Evolutionary conservation across 35 echinoderm and acorn worm genomes (phyloP), one percentile per base, ranked within the genome.

Genomic region (Patiria miniata): DNA sequence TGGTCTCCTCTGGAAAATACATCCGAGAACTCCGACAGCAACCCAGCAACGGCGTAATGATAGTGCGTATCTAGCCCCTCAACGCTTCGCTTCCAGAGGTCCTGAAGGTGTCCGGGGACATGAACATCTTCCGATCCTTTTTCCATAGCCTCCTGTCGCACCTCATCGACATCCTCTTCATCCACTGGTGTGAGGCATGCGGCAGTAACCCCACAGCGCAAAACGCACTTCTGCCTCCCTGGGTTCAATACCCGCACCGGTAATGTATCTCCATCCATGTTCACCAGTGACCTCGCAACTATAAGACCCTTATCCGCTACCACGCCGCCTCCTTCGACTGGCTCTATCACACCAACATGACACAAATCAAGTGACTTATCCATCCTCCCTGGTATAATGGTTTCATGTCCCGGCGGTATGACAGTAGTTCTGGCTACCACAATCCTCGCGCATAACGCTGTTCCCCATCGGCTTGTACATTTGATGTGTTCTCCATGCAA

Each of bases 31-130:
- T n/a, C n/a, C n/a, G n/a, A n/a, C n/a, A n/a, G n/a, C n/a, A n/a
- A n/a, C n/a, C n/a, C n/a, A n/a, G n/a, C n/a, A n/a, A n/a, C n/a
- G n/a, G n/a, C n/a, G n/a, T n/a, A n/a, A n/a, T n/a, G n/a, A n/a
- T n/a, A n/a, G n/a, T n/a, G n/a, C n/a, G n/a, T n/a, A n/a, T n/a
- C n/a, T n/a, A n/a, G n/a, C n/a, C n/a, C n/a, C n/a, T n/a, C n/a
- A n/a, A n/a, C n/a, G n/a, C n/a, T n/a, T n/a, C n/a, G n/a, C n/a
- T n/a, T n/a, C n/a, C n/a, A 77, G 15, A 94, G 22, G 14, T 79
- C 87, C 15, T 47, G n/a, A 29, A 89, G 61, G 61, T 89, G 87
- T 55, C 89, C 87, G 0, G 61, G 82, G 44, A 89, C 52, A 4
- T 83, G 78, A 0, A n/a, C 52, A 23, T 53, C 42, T 19, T 52